Base-by-base conservation (phyloP, 2,797 vertebrate species). In the Lepilemur ruficaudatus region DNA sequence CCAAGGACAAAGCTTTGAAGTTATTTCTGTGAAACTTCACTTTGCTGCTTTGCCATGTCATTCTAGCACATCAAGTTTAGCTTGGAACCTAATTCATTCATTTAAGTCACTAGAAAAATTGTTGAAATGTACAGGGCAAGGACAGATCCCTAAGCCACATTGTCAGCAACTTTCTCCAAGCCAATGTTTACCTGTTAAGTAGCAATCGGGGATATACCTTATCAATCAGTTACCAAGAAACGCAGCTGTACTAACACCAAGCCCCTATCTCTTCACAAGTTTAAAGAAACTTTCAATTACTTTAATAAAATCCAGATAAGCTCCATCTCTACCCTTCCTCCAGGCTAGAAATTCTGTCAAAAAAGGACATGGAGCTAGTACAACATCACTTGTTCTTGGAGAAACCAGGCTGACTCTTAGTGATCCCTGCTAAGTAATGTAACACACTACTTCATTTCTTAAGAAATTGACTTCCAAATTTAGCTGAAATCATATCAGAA, bases 301-400 rank as follows among this genome's bases (percentile, higher is more conserved):
- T 82, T 94, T 89, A 86, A 75, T 76, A 91, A 91, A 96, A 82
- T 57, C 50, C 79, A 94, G 9, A 79, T 63, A 94, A 91, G 23
- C 18, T 87, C 55, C 46, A n/a, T 91, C 78, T 63, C 78, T 70
- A 57, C n/a, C 2, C 50, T 57, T 91, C 23, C 9, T 32, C 22
- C 15, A 78, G 28, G 22, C 78, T 69, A 88, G n/a, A n/a, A 91
- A 67, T 89, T 13, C 48, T 81, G 20, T 85, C 30, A 69, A 55
- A 94, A 67, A 81, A 50, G 8, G 13, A 93, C 75, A 80, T n/a
- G 32, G 20, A 91, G 5, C 41, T 86, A 38, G 38, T 73, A 67
- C n/a, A 59, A 23, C 30, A 94, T 84, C 61, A 91, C 30, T 90
- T 73, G 30, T 82, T 95, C 89, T 86, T 94, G 50, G 57, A 94